Evolutionary conservation across 2,888 invertebrate species (phyloP).

Genomic region (Lycaena phlaeas): DNA sequence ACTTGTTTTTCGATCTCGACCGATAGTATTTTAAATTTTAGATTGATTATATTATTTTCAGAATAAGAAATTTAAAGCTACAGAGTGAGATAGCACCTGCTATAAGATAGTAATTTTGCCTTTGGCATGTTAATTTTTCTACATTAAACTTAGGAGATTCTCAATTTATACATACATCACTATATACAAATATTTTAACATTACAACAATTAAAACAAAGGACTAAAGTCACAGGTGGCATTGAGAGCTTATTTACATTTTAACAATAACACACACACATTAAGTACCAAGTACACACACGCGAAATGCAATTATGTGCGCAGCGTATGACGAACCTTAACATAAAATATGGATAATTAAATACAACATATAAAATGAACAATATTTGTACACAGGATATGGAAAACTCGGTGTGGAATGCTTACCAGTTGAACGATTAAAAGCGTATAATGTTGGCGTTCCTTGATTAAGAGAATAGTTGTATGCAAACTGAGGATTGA

Average conservation of each 20-base stretch:
- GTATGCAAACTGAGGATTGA: too few species aligned
- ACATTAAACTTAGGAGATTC: conserved; percentile 41
- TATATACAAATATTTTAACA: conserved; percentile 38
- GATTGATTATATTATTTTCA: conserved; percentile 18
- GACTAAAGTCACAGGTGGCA: conserved; percentile 39
- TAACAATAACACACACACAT: conserved; percentile 5
- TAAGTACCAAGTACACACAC: conserved; percentile 14
- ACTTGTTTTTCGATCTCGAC: too few species aligned
- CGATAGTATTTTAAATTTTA: too few species aligned
- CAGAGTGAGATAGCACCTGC: conserved; percentile 54
- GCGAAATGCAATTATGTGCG: background rate
- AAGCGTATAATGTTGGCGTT: too few species aligned
- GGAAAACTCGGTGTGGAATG: background rate
- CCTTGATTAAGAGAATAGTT: too few species aligned
- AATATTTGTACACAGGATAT: background rate
- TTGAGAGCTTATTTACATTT: conserved; percentile 30
- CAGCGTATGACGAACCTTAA: background rate
- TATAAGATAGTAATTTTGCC: conserved; percentile 50
- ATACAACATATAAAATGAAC: too few species aligned
- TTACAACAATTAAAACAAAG: conserved; percentile 23
- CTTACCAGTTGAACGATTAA: too few species aligned
- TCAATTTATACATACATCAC: conserved; percentile 25
- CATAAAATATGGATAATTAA: background rate
- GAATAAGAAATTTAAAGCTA: conserved; percentile 44
- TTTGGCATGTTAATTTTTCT: conserved; percentile 53